These are phyloP conservation scores for Kuschelorhynchus macadamiae DNA, from an alignment of 2,888 invertebrate genomes.

Conservation along the genomic window DNA sequence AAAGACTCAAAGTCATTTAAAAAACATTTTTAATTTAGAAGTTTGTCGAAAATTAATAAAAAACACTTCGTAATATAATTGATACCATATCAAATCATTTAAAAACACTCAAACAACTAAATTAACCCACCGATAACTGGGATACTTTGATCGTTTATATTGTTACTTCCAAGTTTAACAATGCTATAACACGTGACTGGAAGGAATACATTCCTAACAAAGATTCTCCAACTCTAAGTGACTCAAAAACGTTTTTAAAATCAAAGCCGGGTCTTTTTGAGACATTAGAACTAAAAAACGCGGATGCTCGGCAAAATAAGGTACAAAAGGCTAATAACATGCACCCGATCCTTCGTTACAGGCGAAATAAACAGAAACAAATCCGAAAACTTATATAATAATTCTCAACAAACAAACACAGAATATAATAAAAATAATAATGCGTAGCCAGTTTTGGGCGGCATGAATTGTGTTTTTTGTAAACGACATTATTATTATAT, in stretches of 20 bases:
- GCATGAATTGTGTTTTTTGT: neutral
- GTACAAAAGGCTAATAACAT: too few species aligned
- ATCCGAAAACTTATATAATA: too few species aligned
- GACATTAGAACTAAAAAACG: slow-evolving; percentile 23
- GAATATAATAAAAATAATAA: too few species aligned
- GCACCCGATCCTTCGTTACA: too few species aligned
- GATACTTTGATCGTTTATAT: slow-evolving; percentile 9
- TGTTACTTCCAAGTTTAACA: slow-evolving; percentile 33
- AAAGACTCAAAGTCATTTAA: slow-evolving; percentile 43
- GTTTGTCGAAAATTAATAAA: neutral
- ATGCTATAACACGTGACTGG: slow-evolving; percentile 34
- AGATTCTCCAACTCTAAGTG: slow-evolving; percentile 7
- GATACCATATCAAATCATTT: slow-evolving; percentile 15
- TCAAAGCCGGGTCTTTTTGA: slow-evolving; percentile 11
- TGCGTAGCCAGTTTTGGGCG: too few species aligned
- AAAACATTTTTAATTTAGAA: slow-evolving; percentile 34
- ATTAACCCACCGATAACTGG: neutral
- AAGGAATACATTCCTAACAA: slow-evolving; percentile 21
- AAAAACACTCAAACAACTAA: slow-evolving; percentile 34
- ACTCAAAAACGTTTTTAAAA: slow-evolving; percentile 19
- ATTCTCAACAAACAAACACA: too few species aligned
- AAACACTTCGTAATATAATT: slow-evolving; percentile 25
- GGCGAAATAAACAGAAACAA: too few species aligned
- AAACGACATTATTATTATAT: slow-evolving; percentile 2
- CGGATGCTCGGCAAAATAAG: too few species aligned